Evolutionary conservation across 2,797 vertebrate genomes (phyloP).

Genomic region (Pipistrellus nathusii): DNA sequence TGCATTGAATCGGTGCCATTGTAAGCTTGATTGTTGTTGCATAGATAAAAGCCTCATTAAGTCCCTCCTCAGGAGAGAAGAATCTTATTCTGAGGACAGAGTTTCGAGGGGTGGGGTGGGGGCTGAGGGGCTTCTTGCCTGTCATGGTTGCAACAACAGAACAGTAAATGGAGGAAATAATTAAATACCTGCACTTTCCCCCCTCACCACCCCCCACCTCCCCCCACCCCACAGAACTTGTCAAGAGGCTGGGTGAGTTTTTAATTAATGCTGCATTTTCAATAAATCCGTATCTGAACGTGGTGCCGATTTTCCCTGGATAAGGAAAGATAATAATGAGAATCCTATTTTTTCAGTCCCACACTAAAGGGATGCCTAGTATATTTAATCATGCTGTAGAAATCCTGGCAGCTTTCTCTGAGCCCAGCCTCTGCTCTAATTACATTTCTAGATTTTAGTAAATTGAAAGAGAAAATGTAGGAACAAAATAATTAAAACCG

Average conservation of each 20-base stretch:
- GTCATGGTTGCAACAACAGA: conserved; percentile 79
- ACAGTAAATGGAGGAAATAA: conserved; percentile 88
- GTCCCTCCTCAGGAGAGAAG: conserved; percentile 69
- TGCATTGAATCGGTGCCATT: conserved; percentile 74
- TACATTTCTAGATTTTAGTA: conserved; percentile 89
- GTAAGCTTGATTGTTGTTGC: conserved; percentile 73
- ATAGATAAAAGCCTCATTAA: conserved; percentile 86
- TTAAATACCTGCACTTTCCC: conserved; percentile 88
- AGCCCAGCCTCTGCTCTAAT: conserved; percentile 89
- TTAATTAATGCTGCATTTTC: conserved; percentile 97
- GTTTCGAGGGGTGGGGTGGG: not conserved
- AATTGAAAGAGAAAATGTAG: conserved; percentile 90
- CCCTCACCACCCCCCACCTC: too few species aligned
- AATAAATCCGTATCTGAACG: conserved; percentile 91
- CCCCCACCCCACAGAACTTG: conserved; percentile 80
- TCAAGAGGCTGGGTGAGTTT: conserved; percentile 94
- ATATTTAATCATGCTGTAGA: conserved; percentile 88
- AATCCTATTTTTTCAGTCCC: conserved; percentile 91
- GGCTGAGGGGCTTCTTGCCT: conserved; percentile 68
- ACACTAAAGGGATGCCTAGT: conserved; percentile 88
- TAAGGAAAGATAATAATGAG: conserved; percentile 94
- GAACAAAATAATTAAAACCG: conserved; percentile 90
- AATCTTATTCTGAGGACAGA: conserved; percentile 79
- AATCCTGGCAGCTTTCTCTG: conserved; percentile 88
- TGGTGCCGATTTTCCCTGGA: conserved; percentile 91